Evolutionary conservation across 2,113 vertebrate species (phyloP), one percentile per base, ranked within the genome.

Genomic region (Chionis minor): DNA sequence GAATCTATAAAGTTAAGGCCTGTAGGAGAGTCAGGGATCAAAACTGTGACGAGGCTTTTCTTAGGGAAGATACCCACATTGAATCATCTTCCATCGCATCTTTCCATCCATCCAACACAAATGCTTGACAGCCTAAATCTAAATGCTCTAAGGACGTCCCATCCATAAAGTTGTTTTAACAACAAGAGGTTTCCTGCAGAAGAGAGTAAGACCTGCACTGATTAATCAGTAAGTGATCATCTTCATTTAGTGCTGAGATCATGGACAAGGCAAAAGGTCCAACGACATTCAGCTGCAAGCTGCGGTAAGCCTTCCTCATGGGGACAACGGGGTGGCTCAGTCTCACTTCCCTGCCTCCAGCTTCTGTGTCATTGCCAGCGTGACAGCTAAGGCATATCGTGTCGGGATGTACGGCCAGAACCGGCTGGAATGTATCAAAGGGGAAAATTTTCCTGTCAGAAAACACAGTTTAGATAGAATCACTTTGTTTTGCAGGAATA

Each of bases 221-320:
- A 33, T 66, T 18, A n/a, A 61, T 9, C 8, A 55, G 40, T 10
- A 78, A 42, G 22, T 8, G 14, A 20, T 24, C 32, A 11, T 49
- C 14, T 55, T 58, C 22, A 58, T 21, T 42, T 35, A 52, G 70
- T 47, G 33, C 26, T 42, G 42, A 49, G 26, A 35, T 4, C 27
- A n/a, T 24, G 33, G 69, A 61, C 40, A 69, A 69, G 55, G 28
- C 40, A 56, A 44, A 45, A 24, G 22, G 33, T 23, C 51, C 66
- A 52, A 55, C 5, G 3, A 22, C 30, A 26, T 42, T 63, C 33
- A 80, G 51, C 61, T 63, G n/a, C n/a, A 30, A 28, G 40, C 30
- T 38, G 22, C 2, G 0, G 38, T 15, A 28, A 51, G 3, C 24
- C 33, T 69, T 63, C 26, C n/a, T 59, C 30, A 18, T 0, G 0